Percentiles rank a stretch among this genome's conserved stretches.
phyloP scores from a whole-genome alignment of 1,140 invertebrate species.

The Pygmarrhopalites habei region DNA sequence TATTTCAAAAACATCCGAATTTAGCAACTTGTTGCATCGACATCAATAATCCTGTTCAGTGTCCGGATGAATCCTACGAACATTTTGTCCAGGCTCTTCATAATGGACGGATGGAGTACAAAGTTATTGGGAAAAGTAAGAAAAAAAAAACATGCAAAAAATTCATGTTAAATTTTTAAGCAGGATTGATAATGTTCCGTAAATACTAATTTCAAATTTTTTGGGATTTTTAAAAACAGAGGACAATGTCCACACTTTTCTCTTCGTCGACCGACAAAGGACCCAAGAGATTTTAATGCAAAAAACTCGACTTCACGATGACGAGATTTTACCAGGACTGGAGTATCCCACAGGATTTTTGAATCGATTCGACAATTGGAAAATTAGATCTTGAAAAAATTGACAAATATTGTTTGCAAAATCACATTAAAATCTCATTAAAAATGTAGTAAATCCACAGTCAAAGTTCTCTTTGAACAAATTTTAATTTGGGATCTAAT shows the following conservation, averaged over 20 bases:
- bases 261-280: not conserved
- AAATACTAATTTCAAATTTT: no score
- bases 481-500: no score
- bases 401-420: no score
- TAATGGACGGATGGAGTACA: not conserved
- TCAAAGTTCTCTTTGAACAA: no score
- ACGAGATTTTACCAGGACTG: slow-evolving; percentile 5
- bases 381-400: slow-evolving; percentile 11
- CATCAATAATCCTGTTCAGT: not conserved
- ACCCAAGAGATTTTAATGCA: not conserved
- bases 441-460: no score
- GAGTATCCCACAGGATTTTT: slow-evolving; percentile 11
- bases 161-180: no score
- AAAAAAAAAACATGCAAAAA: no score
- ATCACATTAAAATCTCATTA: no score
- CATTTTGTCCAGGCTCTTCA: not conserved
- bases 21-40: slow-evolving; percentile 4
- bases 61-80: not conserved
- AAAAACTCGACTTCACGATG: not conserved
- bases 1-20: not conserved
- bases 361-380: slow-evolving; percentile 14
- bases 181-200: no score
- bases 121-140: not conserved
- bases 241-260: slow-evolving; percentile 1
- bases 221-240: no score